phyloP scores from a whole-genome alignment of 2,888 invertebrate genomes.

The Oxytorus armatus region DNA sequence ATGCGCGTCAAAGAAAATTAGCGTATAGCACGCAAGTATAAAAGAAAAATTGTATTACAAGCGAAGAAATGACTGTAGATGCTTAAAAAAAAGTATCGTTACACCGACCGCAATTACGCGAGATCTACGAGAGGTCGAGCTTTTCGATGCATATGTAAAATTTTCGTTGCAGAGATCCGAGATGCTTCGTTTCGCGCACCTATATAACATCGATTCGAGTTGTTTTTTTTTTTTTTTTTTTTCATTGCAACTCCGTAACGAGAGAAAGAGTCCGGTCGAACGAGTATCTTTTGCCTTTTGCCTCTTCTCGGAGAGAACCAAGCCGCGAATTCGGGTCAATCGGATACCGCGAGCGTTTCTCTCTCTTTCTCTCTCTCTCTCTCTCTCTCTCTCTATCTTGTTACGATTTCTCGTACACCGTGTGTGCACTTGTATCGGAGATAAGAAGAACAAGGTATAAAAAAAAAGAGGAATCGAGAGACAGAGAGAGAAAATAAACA shows the following conservation, averaged over 20 bases:
- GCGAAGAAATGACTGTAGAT: background rate
- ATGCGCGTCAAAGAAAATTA: too few relatives aligned
- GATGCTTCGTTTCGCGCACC: slow-evolving; percentile 27
- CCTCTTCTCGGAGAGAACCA: slow-evolving; percentile 54
- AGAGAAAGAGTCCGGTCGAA: slow-evolving; percentile 65
- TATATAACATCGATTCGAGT: slow-evolving; percentile 39
- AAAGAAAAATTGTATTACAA: background rate
- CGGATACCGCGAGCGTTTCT: slow-evolving; percentile 65
- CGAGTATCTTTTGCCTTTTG: slow-evolving; percentile 63
- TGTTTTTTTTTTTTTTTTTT: slow-evolving; percentile 20
- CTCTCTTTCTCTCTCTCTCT: slow-evolving; percentile 36
- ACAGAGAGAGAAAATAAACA: slow-evolving; percentile 3
- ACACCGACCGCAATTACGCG: slow-evolving; percentile 39
- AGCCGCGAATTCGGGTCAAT: slow-evolving; percentile 71
- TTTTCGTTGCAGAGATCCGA: slow-evolving; percentile 19
- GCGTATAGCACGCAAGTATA: too few relatives aligned
- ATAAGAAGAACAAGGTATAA: slow-evolving; percentile 52
- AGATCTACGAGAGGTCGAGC: slow-evolving; percentile 39
- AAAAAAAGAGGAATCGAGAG: slow-evolving; percentile 11
- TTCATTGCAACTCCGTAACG: slow-evolving; percentile 33
- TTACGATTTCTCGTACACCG: slow-evolving; percentile 37
- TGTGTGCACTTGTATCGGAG: slow-evolving; percentile 30
- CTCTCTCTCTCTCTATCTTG: slow-evolving; percentile 26
- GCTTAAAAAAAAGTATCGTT: background rate
- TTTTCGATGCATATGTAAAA: slow-evolving; percentile 37